Evolutionary conservation across 2,888 invertebrate species (phyloP).

Genomic region (Lithosia quadra): DNA sequence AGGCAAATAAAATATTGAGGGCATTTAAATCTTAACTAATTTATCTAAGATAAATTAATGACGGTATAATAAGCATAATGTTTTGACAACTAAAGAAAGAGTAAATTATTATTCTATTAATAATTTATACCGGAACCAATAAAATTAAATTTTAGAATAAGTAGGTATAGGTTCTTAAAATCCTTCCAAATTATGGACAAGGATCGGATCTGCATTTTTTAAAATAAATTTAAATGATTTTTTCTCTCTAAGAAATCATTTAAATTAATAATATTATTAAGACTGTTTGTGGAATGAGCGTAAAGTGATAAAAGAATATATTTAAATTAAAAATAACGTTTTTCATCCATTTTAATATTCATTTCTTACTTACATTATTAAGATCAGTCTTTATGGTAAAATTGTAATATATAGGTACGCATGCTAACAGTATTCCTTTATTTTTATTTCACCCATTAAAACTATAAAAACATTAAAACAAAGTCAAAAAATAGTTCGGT

Average conservation of each 20-base stretch:
- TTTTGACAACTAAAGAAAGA: background rate
- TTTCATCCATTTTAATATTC: background rate
- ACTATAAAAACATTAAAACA: constrained; percentile 10
- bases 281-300: background rate
- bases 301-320: background rate
- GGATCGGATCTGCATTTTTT: too few species aligned
- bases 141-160: too few species aligned
- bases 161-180: too few species aligned
- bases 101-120: too few species aligned
- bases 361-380: background rate
- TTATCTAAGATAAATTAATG: background rate
- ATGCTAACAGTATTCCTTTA: background rate
- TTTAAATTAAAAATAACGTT: constrained; percentile 12
- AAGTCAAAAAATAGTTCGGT: constrained; percentile 17
- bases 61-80: background rate
- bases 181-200: too few species aligned
- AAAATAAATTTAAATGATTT: too few species aligned
- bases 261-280: background rate
- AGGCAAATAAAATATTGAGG: background rate
- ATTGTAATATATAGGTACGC: background rate
- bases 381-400: constrained; percentile 7
- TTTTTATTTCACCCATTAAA: constrained; percentile 26
- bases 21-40: background rate
- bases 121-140: too few species aligned
- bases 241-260: background rate